Evolutionary conservation across 2,113 vertebrate genomes (phyloP).

Genomic region (Gallinago paraguaiae): DNA sequence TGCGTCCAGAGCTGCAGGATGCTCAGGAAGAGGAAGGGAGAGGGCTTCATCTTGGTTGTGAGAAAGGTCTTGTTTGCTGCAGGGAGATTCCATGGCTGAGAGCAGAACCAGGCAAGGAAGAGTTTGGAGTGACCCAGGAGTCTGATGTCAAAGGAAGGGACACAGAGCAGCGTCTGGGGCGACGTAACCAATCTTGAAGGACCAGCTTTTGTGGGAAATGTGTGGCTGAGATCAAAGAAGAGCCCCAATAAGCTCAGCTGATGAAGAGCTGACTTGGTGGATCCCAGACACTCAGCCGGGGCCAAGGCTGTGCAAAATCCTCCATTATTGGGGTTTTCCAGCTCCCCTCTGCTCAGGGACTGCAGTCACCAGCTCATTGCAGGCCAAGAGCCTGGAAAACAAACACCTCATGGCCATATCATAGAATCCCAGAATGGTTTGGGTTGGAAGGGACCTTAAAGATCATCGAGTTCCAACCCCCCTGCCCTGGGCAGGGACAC

Average conservation of each 20-base stretch:
- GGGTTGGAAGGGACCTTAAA: too few relatives aligned
- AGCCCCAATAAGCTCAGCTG: neutral
- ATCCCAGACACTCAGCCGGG: neutral
- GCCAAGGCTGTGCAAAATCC: neutral
- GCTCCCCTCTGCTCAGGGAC: neutral
- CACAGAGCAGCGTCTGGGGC: fast-evolving
- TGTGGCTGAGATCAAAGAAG: neutral
- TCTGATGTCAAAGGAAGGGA: neutral
- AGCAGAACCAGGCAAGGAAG: neutral
- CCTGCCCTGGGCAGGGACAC: too few relatives aligned
- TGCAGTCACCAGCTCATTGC: neutral
- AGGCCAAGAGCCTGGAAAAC: neutral
- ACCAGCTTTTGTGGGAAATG: neutral
- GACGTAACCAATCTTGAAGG: neutral
- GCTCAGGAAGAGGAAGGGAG: neutral
- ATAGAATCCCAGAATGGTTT: too few relatives aligned
- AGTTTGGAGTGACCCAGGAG: neutral
- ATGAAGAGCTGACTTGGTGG: neutral
- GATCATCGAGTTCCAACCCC: too few relatives aligned
- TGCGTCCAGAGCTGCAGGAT: neutral
- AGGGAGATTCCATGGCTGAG: neutral
- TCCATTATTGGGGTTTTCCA: neutral
- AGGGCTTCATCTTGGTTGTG: neutral
- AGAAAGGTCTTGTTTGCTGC: neutral
- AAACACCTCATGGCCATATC: neutral